These are phyloP conservation scores for Campopleginae sp. DNA, from an alignment of 2,888 invertebrate species.

Conservation along the genomic window DNA sequence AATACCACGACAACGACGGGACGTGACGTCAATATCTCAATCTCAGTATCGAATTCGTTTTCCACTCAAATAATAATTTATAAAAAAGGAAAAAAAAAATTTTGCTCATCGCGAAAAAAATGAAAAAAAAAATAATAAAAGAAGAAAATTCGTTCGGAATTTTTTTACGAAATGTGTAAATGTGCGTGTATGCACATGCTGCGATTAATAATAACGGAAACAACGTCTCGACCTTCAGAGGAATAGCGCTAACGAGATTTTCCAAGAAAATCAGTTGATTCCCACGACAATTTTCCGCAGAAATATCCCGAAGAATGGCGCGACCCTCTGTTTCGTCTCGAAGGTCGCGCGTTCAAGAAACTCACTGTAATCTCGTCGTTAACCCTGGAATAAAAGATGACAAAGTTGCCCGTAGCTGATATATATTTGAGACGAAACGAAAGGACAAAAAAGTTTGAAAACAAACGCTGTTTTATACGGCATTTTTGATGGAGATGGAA, in stretches of 20 bases:
- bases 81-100: not conserved
- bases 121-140: not conserved
- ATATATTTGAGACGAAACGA: not conserved
- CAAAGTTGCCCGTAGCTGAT: not conserved
- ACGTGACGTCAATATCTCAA: not conserved
- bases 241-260: constrained; percentile 43
- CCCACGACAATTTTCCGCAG: constrained; percentile 24
- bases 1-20: not conserved
- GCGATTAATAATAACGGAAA: constrained; percentile 42
- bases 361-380: constrained; percentile 26
- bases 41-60: not conserved
- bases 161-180: not conserved
- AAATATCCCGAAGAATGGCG: constrained; percentile 23
- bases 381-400: constrained; percentile 24
- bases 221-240: constrained; percentile 59
- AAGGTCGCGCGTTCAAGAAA: constrained; percentile 6
- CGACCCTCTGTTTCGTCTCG: constrained; percentile 14
- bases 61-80: not conserved
- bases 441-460: constrained; percentile 3
- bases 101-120: no score
- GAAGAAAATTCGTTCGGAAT: not conserved
- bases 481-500: constrained; percentile 31
- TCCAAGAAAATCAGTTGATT: constrained; percentile 47
- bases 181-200: constrained; percentile 3
- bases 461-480: constrained; percentile 3